These are phyloP conservation scores for Sebastes dallii DNA, from an alignment of 2,797 vertebrate species.

Conservation along the genomic window DNA sequence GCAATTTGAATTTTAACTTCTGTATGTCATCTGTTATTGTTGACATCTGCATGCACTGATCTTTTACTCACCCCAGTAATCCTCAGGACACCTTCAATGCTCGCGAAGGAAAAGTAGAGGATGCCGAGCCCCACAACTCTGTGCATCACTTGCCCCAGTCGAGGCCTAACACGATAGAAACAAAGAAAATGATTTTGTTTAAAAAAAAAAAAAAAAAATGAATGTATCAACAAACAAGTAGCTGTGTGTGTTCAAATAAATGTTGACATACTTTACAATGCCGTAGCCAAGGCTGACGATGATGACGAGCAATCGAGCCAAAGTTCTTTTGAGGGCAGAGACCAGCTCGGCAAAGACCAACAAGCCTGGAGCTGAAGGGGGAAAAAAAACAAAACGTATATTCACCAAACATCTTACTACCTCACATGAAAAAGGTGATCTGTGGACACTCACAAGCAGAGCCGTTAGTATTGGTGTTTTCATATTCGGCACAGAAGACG, in stretches of 20 bases:
- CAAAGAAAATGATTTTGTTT: neutral
- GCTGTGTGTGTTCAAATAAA: neutral
- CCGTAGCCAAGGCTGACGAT: constrained; percentile 91
- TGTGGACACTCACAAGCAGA: constrained; percentile 82
- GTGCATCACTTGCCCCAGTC: constrained; percentile 90
- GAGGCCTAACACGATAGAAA: constrained; percentile 76
- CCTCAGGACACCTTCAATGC: constrained; percentile 87
- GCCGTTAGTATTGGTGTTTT: constrained; percentile 87
- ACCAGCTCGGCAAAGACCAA: constrained; percentile 88
- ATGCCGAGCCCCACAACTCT: constrained; percentile 88
- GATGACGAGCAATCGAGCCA: constrained; percentile 90
- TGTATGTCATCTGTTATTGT: neutral
- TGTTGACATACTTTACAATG: constrained; percentile 88
- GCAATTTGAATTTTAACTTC: neutral
- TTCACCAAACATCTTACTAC: neutral
- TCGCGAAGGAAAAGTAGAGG: constrained; percentile 87
- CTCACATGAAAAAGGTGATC: neutral
- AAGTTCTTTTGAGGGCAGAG: constrained; percentile 88
- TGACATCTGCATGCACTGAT: neutral
- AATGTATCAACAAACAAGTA: neutral
- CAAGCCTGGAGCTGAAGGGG: constrained; percentile 79
- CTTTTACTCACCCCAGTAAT: constrained; percentile 85
- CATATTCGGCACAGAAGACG: constrained; percentile 89
- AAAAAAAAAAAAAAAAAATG: no score
- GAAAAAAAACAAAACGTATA: neutral